Percentiles rank a stretch among this genome's conserved stretches.
phyloP scores from a whole-genome alignment of 1,140 invertebrate genomes.

The Drosophila kikkawai region DNA sequence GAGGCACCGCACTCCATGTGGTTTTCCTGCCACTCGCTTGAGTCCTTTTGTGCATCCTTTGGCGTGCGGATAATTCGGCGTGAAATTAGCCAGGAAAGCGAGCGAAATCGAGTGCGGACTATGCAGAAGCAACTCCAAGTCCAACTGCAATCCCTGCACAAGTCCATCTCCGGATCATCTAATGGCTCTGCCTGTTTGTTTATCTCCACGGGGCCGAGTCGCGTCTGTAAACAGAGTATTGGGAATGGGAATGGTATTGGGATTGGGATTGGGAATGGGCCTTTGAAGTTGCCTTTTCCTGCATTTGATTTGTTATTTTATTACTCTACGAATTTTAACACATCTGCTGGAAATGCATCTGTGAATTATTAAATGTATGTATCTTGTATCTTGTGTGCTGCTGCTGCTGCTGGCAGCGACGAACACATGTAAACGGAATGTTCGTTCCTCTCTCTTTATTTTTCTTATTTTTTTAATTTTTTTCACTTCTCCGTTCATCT shows the following conservation, averaged over 20 bases:
- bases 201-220: conserved; percentile 65
- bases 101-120: conserved; percentile 47
- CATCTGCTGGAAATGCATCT: conserved; percentile 84
- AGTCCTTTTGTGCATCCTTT: conserved; percentile 66
- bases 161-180: conserved; percentile 17
- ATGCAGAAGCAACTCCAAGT: background rate
- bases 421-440: conserved; percentile 78
- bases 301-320: conserved; percentile 84
- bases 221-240: conserved; percentile 70
- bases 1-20: conserved; percentile 24
- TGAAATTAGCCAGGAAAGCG: conserved; percentile 69
- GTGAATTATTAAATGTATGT: conserved; percentile 84
- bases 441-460: conserved; percentile 37
- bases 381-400: conserved; percentile 59
- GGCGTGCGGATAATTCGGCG: conserved; percentile 65
- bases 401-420: conserved; percentile 19
- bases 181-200: conserved; percentile 56
- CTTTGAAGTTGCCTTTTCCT: conserved; percentile 55
- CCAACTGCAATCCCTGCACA: background rate
- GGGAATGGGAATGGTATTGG: conserved; percentile 23
- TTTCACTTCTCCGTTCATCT: conserved; percentile 9
- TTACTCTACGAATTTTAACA: conserved; percentile 85
- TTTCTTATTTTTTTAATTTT: conserved; percentile 18
- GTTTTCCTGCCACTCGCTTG: conserved; percentile 52
- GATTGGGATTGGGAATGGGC: conserved; percentile 27